Evolutionary conservation across 2,888 invertebrate species (phyloP).

Genomic region (Cenopis cana): DNA sequence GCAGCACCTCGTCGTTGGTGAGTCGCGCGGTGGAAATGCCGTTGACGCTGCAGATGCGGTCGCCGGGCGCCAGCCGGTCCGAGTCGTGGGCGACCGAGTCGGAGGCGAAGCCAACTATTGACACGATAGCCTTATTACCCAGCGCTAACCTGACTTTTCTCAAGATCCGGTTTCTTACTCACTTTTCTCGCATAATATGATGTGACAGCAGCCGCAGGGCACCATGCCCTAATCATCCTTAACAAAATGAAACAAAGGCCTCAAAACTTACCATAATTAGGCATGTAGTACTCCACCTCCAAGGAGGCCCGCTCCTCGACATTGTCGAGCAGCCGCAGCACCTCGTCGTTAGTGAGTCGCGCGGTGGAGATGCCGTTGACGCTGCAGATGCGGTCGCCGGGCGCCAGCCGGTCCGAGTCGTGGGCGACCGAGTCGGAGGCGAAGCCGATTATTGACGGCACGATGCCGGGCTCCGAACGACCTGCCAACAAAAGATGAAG

Average conservation of each 20-base stretch:
- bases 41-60: conserved; percentile 92
- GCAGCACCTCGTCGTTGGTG: conserved; percentile 91
- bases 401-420: conserved; percentile 90
- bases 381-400: conserved; percentile 92
- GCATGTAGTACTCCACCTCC: conserved; percentile 93
- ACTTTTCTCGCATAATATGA: too few species aligned
- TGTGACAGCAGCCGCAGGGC: too few species aligned
- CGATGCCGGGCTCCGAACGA: conserved; percentile 88
- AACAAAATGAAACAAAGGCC: too few species aligned
- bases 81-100: conserved; percentile 89
- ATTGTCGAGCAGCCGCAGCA: conserved; percentile 89
- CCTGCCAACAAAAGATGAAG: conserved; percentile 79
- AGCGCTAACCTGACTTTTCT: too few species aligned
- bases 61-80: conserved; percentile 92
- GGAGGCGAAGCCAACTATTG: conserved; percentile 88
- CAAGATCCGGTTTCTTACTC: too few species aligned
- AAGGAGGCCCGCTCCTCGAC: conserved; percentile 90
- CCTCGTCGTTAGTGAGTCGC: conserved; percentile 91
- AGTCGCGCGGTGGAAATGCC: conserved; percentile 91
- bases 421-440: conserved; percentile 89
- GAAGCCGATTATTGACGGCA: conserved; percentile 88
- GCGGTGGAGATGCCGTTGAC: conserved; percentile 93
- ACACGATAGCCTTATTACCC: conserved; percentile 67
- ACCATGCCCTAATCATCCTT: too few species aligned
- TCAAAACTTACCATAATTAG: conserved; percentile 89